A percentile compares a stretch with the other conserved stretches of the same genome.
phyloP scores from a whole-genome alignment of 1,140 invertebrate genomes.

The Dolichoris vasculosae region DNA sequence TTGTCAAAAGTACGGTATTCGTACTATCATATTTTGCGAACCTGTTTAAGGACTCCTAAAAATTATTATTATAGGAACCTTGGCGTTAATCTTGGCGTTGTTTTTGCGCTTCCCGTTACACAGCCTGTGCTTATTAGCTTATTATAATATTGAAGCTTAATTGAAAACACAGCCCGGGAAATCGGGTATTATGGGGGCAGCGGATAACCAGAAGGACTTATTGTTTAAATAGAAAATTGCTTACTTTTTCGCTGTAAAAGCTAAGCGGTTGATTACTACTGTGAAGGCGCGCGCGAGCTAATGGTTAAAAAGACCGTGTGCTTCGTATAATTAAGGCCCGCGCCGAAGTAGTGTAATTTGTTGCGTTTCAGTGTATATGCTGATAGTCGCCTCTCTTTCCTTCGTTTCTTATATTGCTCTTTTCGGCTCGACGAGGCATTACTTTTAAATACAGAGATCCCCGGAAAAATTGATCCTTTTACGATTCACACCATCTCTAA shows the following conservation, averaged over 20 bases:
- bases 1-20: neutral
- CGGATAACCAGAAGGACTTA: neutral
- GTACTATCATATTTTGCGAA: neutral
- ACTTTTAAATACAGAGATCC: conserved; percentile 42
- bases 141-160: neutral
- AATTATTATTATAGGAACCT: neutral
- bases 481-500: conserved; percentile 37
- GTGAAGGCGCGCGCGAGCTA: conserved; percentile 31
- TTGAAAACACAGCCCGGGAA: conserved; percentile 33
- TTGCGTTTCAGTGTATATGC: conserved; percentile 27
- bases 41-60: neutral
- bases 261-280: conserved; percentile 45
- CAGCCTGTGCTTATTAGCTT: neutral
- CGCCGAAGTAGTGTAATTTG: conserved; percentile 49
- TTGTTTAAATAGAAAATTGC: conserved; percentile 49
- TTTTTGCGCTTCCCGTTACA: conserved; percentile 13
- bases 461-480: conserved; percentile 48
- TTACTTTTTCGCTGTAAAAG: conserved; percentile 41
- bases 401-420: neutral
- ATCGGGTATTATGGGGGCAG: conserved; percentile 19
- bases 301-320: conserved; percentile 38
- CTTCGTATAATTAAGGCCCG: conserved; percentile 49
- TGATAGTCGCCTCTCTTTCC: conserved; percentile 20
- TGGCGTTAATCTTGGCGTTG: neutral
- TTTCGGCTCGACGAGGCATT: neutral